A percentile compares a stretch with the other conserved stretches of the same genome.
phyloP scores from a whole-genome alignment of 1,140 invertebrate species.

The Pissodes strobi region DNA sequence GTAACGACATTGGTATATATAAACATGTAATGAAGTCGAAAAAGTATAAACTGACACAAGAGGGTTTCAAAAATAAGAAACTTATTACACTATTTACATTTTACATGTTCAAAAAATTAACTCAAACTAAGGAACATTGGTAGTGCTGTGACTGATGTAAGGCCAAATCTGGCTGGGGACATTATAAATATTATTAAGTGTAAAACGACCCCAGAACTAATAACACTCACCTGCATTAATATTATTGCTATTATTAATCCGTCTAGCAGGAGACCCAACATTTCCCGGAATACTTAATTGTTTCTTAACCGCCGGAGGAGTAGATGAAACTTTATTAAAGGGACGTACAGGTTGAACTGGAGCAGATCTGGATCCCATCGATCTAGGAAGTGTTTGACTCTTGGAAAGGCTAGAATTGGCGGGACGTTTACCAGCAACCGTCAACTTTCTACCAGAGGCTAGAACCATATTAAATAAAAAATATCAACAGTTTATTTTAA shows the following conservation, averaged over 20 bases:
- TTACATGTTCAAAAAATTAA: too few species aligned
- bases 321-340: constrained; percentile 73
- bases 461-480: constrained; percentile 29
- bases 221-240: constrained; percentile 26
- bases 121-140: too few species aligned
- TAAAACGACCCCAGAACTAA: not conserved
- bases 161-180: too few species aligned
- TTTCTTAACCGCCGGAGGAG: constrained; percentile 78
- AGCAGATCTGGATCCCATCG: constrained; percentile 72
- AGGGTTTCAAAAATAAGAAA: too few species aligned
- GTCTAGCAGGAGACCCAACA: constrained; percentile 63
- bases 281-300: constrained; percentile 73
- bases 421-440: constrained; percentile 68
- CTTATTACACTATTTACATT: too few species aligned
- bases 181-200: too few species aligned
- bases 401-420: constrained; percentile 69
- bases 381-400: constrained; percentile 80
- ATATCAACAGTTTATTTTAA: too few species aligned
- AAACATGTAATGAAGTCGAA: too few species aligned
- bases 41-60: too few species aligned
- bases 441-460: constrained; percentile 76
- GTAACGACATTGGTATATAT: too few species aligned
- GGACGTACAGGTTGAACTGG: constrained; percentile 56
- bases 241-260: constrained; percentile 23
- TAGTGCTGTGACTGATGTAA: too few species aligned